A percentile compares a stretch with the other conserved stretches of the same genome.
Evolutionary conservation across 2,888 invertebrate species (phyloP).

Genomic region (Chymomyza amoena): DNA sequence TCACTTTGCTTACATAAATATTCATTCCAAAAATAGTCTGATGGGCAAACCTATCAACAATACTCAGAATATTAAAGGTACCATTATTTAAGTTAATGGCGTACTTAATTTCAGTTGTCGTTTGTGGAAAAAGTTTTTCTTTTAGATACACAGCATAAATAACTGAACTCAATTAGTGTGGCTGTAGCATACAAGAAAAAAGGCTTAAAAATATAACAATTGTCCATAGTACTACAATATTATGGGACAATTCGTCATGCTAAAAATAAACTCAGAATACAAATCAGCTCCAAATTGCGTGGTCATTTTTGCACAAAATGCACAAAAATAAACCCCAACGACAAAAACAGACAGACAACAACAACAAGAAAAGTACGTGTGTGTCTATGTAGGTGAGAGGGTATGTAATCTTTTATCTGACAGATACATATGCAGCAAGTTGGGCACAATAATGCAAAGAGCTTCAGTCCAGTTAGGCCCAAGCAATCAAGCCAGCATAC

Average conservation of each 20-base stretch:
- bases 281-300: conserved; percentile 2
- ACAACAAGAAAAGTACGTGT: not conserved
- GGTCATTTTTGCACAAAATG: conserved; percentile 2
- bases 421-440: not conserved
- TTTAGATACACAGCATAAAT: not conserved
- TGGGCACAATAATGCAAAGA: not conserved
- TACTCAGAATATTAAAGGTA: not conserved
- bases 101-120: not conserved
- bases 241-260: not conserved
- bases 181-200: not conserved
- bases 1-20: too few species aligned
- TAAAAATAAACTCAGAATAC: conserved; percentile 10
- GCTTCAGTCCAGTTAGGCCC: not conserved
- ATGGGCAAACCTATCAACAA: conserved; percentile 28
- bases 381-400: not conserved
- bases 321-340: not conserved
- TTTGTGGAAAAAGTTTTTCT: not conserved
- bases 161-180: not conserved
- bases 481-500: not conserved
- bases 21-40: not conserved
- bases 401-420: not conserved
- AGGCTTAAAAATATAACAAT: not conserved
- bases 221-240: not conserved
- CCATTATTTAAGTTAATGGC: not conserved
- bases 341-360: not conserved